Evolutionary conservation across 2,113 vertebrate genomes (phyloP).

Genomic region (Synodontis membranacea): DNA sequence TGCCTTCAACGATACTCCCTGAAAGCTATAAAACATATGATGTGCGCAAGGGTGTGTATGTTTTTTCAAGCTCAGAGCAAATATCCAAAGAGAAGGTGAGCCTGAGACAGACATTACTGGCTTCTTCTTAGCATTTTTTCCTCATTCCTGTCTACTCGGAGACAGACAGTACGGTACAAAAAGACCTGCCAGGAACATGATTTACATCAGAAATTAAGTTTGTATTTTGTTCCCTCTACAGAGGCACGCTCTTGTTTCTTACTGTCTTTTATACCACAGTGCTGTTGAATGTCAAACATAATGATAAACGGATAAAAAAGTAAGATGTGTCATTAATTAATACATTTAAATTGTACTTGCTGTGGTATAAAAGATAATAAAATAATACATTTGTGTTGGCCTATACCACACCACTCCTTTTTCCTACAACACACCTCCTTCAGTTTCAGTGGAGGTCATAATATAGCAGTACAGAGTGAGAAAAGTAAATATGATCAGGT

Average conservation of each 20-base stretch:
- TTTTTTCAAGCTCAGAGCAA: background rate
- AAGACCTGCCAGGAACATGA: conserved; percentile 15
- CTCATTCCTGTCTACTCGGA: conserved; percentile 28
- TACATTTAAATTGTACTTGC: background rate
- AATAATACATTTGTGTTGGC: background rate
- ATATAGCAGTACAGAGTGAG: background rate
- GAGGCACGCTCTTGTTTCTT: background rate
- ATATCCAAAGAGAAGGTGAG: background rate
- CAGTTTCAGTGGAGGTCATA: background rate
- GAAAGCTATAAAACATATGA: background rate
- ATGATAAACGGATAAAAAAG: background rate
- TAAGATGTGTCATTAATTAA: background rate
- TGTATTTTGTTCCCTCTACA: background rate
- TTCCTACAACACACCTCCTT: background rate
- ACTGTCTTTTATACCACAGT: background rate
- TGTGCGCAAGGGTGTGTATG: background rate
- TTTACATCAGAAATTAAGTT: conserved; percentile 13
- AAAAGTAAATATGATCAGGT: background rate
- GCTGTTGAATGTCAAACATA: background rate
- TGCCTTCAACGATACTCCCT: conserved; percentile 3
- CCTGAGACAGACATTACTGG: conserved; percentile 20
- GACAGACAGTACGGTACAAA: conserved; percentile 16
- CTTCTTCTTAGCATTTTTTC: background rate
- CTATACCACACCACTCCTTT: background rate
- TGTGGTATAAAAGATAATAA: background rate